Evolutionary conservation across 2,888 invertebrate species (phyloP), one percentile per base, ranked within the genome.

Genomic region (Cataglyphis rosenhaueri): DNA sequence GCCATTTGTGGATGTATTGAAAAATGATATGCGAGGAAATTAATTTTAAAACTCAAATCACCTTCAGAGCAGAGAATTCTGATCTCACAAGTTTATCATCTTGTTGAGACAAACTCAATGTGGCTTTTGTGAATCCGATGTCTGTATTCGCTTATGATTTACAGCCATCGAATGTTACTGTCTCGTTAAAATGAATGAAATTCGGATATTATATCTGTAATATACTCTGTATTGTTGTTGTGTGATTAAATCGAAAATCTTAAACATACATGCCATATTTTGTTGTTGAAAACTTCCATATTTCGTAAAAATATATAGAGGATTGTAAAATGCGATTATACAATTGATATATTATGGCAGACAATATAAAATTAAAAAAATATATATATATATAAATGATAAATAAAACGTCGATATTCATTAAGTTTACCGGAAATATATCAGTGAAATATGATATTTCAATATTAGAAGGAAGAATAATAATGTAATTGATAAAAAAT

Each of bases 171-270:
- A 87, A 92, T 93, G 93, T 93, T 93, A 92, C 87, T 91, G 90
- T 93, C 91, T 92, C 93, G 81, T 81, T 81, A 81, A 81, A 59
- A 29, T 62, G 52, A 64, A 64, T 25, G 85, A 91, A 90, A 92
- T 91, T 92, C 89, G 91, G 87, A 93, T 68, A 68, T 92, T 93
- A 93, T 93, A 93, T 92, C 92, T 93, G 93, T 94, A 94, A 93
- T 90, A 93, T 93, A 94, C 89, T 92, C 92, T 94, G 93, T 94
- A 93, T 94, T 93, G 93, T 94, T 94, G 94, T 94, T 94, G 93
- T 93, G 94, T 93, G 93, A 94, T 93, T 94, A 93, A 94, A 93
- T 92, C 91, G 89, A 92, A 89, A 91, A 91, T 29, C 52, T 79
- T 29, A 68, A 73, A 73, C 21, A 48, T 68, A 41, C 18, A 64